Conservation (phyloP, 2,113 vertebrate genomes). For the Trochalopteron elliotii region DNA sequence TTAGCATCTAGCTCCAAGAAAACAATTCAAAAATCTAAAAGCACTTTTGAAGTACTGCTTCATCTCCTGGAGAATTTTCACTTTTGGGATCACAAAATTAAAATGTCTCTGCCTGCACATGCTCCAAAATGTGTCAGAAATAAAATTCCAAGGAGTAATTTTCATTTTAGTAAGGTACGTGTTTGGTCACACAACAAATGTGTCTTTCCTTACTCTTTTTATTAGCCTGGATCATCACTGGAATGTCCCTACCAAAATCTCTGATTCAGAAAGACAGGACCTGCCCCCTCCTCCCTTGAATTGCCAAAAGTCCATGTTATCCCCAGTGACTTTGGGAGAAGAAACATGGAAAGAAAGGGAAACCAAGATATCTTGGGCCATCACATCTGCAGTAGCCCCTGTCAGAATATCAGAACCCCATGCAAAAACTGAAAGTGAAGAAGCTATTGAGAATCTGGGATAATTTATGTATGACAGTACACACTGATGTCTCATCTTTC, state of each 20-base stretch:
- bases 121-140: not conserved
- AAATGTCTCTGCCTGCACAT: not conserved
- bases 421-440: not conserved
- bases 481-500: not conserved
- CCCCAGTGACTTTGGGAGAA: not conserved
- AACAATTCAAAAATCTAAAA: not conserved
- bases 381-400: not conserved
- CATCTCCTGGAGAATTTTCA: not conserved
- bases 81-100: not conserved
- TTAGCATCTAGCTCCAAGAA: not conserved
- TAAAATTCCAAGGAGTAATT: not conserved
- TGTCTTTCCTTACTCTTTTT: not conserved
- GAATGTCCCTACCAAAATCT: not conserved
- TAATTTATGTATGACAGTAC: not conserved
- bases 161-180: not conserved
- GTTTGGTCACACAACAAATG: not conserved
- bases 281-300: not conserved
- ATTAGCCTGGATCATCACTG: accelerated
- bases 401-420: not conserved
- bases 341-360: not conserved
- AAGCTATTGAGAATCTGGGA: not conserved
- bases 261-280: not conserved
- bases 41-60: not conserved
- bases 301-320: not conserved
- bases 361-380: not conserved